A percentile compares a stretch with the other conserved stretches of the same genome.
Evolutionary conservation across 2,888 invertebrate species (phyloP).

Genomic region (Tupiocoris notatus): DNA sequence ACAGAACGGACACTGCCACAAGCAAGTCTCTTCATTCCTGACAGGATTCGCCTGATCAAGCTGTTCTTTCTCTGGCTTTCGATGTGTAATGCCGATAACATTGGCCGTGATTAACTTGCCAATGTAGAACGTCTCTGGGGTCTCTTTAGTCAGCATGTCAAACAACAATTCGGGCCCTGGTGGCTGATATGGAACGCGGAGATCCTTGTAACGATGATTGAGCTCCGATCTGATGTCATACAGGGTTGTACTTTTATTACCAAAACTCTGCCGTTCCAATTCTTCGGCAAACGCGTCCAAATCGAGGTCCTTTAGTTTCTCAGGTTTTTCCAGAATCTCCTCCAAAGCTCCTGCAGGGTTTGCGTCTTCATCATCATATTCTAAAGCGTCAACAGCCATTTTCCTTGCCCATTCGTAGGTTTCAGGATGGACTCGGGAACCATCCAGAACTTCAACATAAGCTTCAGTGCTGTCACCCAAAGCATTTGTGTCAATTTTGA

Average conservation of each 20-base stretch:
- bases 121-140: constrained; percentile 88
- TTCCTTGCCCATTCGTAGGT: constrained; percentile 99
- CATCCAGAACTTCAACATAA: constrained; percentile 93
- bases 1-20: constrained; percentile 98
- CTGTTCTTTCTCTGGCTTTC: constrained; percentile 89
- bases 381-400: constrained; percentile 99
- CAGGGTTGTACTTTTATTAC: constrained; percentile 88
- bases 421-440: constrained; percentile 97
- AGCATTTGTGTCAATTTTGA: constrained; percentile 96
- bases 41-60: constrained; percentile 94
- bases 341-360: constrained; percentile 96
- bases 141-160: constrained; percentile 93
- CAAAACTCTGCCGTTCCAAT: constrained; percentile 84
- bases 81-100: constrained; percentile 75
- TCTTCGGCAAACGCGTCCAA: constrained; percentile 98
- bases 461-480: constrained; percentile 91
- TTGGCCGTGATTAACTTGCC: constrained; percentile 81
- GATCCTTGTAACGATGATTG: constrained; percentile 89
- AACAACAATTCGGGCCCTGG: constrained; percentile 86
- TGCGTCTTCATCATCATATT: constrained; percentile 95
- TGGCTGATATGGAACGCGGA: constrained; percentile 73
- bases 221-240: constrained; percentile 96
- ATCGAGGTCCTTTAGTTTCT: constrained; percentile 91
- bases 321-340: constrained; percentile 94
- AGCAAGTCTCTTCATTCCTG: constrained; percentile 86